Base-by-base conservation (phyloP, 35 echinoderm and acorn worm genomes). In the Holothuria glaberrima region DNA sequence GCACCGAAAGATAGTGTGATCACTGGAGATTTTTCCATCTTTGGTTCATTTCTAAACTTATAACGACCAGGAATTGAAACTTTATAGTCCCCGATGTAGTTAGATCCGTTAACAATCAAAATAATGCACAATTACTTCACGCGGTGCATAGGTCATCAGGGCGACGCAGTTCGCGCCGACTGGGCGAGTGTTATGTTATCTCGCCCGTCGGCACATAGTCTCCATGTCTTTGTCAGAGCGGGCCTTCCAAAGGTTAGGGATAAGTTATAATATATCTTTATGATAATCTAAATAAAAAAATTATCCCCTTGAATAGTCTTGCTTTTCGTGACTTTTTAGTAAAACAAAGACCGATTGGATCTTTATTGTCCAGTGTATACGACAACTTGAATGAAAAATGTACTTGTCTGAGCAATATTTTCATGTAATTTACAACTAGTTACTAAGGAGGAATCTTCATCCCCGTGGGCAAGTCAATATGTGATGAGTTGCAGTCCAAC, bases 1-100 rank as follows among this genome's bases (percentile, higher is more conserved):
- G 16, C 50, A 17, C 50, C 5, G 44, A 78, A 22, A 41, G 74
- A 78, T 78, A 78, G 50, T 78, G n/a, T 28, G 0, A 28, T 48
- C 74, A 54, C 16, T 17, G 3, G 16, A 54, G 44, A 77, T 26
- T 78, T 69, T 78, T 17, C 50, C 44, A 78, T 21, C 44, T 75
- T 78, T 78, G 74, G 74, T 78, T 78, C 74, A 48, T 28, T 78
- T 78, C 74, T 48, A 48, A 78, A 78, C 44, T 78, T 78, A 78
- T 41, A 48, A 78, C 50, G 35, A 48, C 38, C 35, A 48, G 36
- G 29, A 78, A 78, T 48, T 41, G 74, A 78, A 78, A 78, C 74
- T 78, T 50, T 48, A 78, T 41, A 78, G 22, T 78, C 74, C 74
- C 74, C 50, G 44, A 78, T 78, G 74, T 50, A 78, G 36, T 78